phyloP scores from a whole-genome alignment of 2,888 invertebrate species.

The Tenthredo amoena region DNA sequence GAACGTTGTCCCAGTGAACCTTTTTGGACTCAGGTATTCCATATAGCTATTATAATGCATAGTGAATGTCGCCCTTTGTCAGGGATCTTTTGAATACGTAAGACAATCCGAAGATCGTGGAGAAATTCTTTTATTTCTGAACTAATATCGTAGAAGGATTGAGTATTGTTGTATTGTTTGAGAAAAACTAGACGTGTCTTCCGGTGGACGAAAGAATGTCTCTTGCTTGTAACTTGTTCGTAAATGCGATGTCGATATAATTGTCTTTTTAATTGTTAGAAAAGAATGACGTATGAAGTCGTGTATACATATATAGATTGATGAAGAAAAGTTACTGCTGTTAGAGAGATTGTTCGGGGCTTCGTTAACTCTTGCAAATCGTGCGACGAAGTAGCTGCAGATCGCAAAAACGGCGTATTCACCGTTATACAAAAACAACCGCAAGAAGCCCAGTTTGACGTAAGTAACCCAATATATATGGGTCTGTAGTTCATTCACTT shows the following conservation, averaged over 20 bases:
- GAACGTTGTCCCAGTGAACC: background rate
- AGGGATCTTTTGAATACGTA: conserved; percentile 12
- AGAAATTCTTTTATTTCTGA: conserved; percentile 27
- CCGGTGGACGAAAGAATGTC: conserved; percentile 5
- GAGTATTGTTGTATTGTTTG: background rate
- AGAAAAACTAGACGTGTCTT: background rate
- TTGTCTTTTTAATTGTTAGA: background rate
- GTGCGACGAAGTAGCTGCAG: background rate
- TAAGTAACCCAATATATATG: conserved; percentile 52
- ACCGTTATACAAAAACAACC: conserved; percentile 48
- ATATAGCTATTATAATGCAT: background rate
- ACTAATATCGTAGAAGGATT: background rate
- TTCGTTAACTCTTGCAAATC: conserved; percentile 26
- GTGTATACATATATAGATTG: background rate
- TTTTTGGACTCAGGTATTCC: background rate
- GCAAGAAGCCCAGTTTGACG: conserved; percentile 52
- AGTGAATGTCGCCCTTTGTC: background rate
- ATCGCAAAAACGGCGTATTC: conserved; percentile 47
- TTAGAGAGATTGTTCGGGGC: background rate
- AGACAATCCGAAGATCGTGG: conserved; percentile 27
- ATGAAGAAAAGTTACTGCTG: background rate
- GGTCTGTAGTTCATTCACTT: conserved; percentile 51
- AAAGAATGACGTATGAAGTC: background rate
- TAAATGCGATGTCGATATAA: background rate
- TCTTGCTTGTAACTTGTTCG: background rate